Evolutionary conservation across 2,797 vertebrate species (phyloP).

Genomic region (Odontamblyopus lacepedii): DNA sequence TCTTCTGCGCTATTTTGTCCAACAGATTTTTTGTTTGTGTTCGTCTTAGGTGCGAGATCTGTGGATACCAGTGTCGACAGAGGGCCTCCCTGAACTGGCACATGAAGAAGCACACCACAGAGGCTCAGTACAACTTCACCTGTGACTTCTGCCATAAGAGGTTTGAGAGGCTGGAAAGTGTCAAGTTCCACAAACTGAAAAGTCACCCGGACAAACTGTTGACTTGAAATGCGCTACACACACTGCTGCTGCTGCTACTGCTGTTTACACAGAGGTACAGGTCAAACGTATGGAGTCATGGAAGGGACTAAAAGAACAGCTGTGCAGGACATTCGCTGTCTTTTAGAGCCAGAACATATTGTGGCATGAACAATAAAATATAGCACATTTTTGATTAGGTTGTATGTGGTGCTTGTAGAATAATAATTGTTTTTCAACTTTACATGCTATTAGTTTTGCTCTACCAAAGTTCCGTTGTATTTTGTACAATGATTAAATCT

Average conservation of each 20-base stretch:
- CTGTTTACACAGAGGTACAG: neutral
- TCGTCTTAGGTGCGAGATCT: slow-evolving; percentile 87
- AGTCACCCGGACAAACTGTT: slow-evolving; percentile 88
- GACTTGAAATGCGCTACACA: slow-evolving; percentile 56
- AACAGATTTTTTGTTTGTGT: neutral
- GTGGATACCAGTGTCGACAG: slow-evolving; percentile 94
- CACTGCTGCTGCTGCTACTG: neutral
- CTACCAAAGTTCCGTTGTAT: too few relatives aligned
- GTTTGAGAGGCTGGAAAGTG: slow-evolving; percentile 91
- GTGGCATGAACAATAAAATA: neutral
- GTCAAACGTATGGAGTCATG: slow-evolving; percentile 8
- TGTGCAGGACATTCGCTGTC: slow-evolving; percentile 40
- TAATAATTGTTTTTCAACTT: neutral
- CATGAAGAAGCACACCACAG: slow-evolving; percentile 90
- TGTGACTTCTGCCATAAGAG: slow-evolving; percentile 89
- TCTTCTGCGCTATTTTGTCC: neutral
- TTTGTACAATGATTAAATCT: too few relatives aligned
- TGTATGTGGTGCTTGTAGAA: neutral
- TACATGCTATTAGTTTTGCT: neutral
- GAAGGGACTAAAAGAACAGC: slow-evolving; percentile 28
- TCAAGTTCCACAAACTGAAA: slow-evolving; percentile 93
- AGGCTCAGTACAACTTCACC: slow-evolving; percentile 89
- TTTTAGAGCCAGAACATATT: neutral
- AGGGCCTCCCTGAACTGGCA: slow-evolving; percentile 94
- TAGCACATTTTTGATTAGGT: neutral